Percentiles rank a stretch among this genome's conserved stretches.
phyloP scores from a whole-genome alignment of 2,888 invertebrate species.

The Lasioglossum oenotherae region DNA sequence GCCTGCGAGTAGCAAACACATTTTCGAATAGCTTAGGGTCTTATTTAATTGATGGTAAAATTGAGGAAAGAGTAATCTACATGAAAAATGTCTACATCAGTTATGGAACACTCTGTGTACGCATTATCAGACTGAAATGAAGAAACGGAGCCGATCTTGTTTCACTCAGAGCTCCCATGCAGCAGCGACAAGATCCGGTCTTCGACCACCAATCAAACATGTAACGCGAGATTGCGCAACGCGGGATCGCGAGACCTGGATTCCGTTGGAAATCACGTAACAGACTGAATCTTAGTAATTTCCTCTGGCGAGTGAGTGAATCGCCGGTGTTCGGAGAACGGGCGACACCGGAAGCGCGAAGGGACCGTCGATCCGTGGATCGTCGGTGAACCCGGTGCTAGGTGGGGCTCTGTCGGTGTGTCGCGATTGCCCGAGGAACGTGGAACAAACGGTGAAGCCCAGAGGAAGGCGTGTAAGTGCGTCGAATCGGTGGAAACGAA shows the following conservation, averaged over 20 bases:
- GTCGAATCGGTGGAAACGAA: slow-evolving; percentile 54
- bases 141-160: background rate
- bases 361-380: slow-evolving; percentile 37
- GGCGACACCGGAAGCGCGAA: slow-evolving; percentile 47
- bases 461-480: slow-evolving; percentile 60
- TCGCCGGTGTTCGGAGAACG: slow-evolving; percentile 24
- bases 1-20: background rate
- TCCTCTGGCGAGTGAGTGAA: slow-evolving; percentile 57
- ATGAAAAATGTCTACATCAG: background rate
- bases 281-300: slow-evolving; percentile 65
- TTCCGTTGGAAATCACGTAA: slow-evolving; percentile 31
- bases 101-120: background rate
- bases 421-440: slow-evolving; percentile 36
- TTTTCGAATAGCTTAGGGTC: background rate
- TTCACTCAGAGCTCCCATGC: background rate
- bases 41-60: background rate
- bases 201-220: background rate
- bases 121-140: background rate
- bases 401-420: slow-evolving; percentile 52
- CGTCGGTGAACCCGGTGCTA: slow-evolving; percentile 21
- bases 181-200: background rate
- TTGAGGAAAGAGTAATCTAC: no score
- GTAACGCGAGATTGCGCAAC: background rate
- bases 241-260: background rate
- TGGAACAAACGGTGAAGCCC: slow-evolving; percentile 14